Conservation (phyloP, 1,140 invertebrate genomes). For the Hormaphis cornu region DNA sequence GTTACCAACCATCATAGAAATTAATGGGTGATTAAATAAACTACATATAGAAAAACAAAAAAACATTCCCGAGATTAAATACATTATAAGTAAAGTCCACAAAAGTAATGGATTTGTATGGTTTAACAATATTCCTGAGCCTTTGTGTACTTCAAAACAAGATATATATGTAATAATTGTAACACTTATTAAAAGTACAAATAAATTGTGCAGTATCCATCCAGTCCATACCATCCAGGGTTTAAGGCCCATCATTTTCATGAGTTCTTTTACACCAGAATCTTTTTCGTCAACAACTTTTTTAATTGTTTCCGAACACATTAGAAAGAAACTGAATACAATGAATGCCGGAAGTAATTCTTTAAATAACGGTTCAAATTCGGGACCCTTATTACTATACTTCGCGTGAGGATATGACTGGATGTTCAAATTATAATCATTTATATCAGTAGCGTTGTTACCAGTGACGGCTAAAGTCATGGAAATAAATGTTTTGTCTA, state of each 20-base stretch:
- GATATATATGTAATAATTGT: slow-evolving; percentile 46
- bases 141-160: slow-evolving; percentile 38
- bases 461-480: background rate
- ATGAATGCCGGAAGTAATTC: slow-evolving; percentile 20
- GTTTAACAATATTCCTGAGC: slow-evolving; percentile 39
- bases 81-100: slow-evolving; percentile 18
- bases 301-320: slow-evolving; percentile 26
- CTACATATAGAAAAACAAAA: slow-evolving; percentile 30
- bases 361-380: background rate
- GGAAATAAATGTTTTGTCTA: slow-evolving; percentile 34
- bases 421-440: slow-evolving; percentile 9
- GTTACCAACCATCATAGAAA: slow-evolving; percentile 2
- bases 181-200: slow-evolving; percentile 46
- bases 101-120: slow-evolving; percentile 43
- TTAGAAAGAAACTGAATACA: slow-evolving; percentile 31
- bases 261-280: slow-evolving; percentile 51
- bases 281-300: slow-evolving; percentile 40
- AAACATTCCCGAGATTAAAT: slow-evolving; percentile 23
- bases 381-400: background rate
- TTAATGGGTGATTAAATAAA: slow-evolving; percentile 26
- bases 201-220: slow-evolving; percentile 53
- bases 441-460: background rate
- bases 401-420: slow-evolving; percentile 19
- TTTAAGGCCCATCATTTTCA: slow-evolving; percentile 60
- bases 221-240: slow-evolving; percentile 55